Percentiles rank a stretch among this genome's conserved stretches.
Evolutionary conservation across 2,113 vertebrate genomes (phyloP).

Genomic region (Lagenorhynchus albirostris): DNA sequence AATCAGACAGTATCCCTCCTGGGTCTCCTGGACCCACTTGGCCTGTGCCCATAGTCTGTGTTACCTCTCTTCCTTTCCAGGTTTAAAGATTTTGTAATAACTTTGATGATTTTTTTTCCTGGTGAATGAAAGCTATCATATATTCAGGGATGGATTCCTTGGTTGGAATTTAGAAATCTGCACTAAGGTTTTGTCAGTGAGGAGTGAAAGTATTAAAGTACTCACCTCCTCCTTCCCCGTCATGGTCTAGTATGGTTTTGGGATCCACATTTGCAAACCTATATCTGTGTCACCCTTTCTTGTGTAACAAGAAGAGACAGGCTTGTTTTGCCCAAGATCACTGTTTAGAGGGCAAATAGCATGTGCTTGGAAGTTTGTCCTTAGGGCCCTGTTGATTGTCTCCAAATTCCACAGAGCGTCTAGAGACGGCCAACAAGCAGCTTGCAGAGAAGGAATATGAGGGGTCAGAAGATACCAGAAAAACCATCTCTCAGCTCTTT

Average conservation of each 20-base stretch:
- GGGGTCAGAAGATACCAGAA: conserved; percentile 95
- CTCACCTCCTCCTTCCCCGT: not conserved
- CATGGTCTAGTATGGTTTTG: not conserved
- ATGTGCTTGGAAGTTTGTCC: conserved; percentile 3
- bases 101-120: not conserved
- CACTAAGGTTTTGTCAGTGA: not conserved
- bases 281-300: not conserved
- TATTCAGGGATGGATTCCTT: not conserved
- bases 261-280: conserved; percentile 22
- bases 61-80: not conserved
- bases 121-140: conserved; percentile 1
- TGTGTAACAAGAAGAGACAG: conserved; percentile 18
- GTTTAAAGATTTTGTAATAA: conserved; percentile 3
- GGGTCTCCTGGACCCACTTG: not conserved
- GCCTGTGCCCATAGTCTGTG: not conserved
- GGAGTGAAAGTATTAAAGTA: not conserved
- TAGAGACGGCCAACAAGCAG: conserved; percentile 98
- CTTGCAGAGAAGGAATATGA: conserved; percentile 96
- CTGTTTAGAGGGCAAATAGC: conserved; percentile 20
- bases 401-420: conserved; percentile 87
- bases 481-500: conserved; percentile 97
- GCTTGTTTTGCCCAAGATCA: conserved; percentile 35
- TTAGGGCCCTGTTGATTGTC: conserved; percentile 30
- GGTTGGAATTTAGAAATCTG: not conserved
- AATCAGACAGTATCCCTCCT: not conserved